Base-by-base conservation (phyloP, 2,888 invertebrate species). In the Pristionchus maxplancki region DNA sequence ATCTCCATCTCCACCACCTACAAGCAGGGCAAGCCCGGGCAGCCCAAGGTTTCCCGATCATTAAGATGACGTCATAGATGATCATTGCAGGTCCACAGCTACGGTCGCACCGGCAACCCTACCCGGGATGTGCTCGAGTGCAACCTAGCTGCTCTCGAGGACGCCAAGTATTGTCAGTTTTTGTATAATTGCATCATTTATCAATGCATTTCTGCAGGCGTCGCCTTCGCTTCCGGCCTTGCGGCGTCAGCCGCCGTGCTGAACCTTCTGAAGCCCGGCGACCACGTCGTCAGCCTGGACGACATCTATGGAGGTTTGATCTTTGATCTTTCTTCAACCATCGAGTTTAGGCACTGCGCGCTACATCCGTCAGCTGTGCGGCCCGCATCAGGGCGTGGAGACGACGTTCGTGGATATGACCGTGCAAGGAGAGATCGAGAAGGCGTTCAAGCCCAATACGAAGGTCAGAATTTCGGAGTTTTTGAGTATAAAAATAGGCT, bases 51-150 rank as follows among this genome's bases (percentile, higher is more conserved):
- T 17, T n/a, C n/a, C n/a, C n/a, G n/a, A n/a, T n/a, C n/a, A n/a
- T n/a, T n/a, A n/a, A n/a, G n/a, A n/a, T n/a, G n/a, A n/a, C n/a
- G n/a, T n/a, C n/a, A 93, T 81, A 90, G 95, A 95, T 89, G 89
- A 8, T 62, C 85, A 62, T 1, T 85, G 3, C 85, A 85, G 85
- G 85, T 24, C 67, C 92, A 91, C 89, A 92, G 93, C 89, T 99
- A 99, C 95, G 97, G 97, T 0, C 96, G 99, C 94, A 97, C 97
- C 94, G 98, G 98, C 64, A 99, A 99, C 95, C 99, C 99, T 40
- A 97, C 97, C 0, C 96, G 99, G 90, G 96, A 97, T 91, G 97
- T 97, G 40, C 95, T 99, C 89, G 98, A 99, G 95, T 96, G 96
- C 92, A 97, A 97, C 94, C 95, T 99, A 78, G 98, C 99, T 2